Evolutionary conservation across 37 sponge, comb jelly and placozoan genomes (phyloP).

Genomic region (Sycon ciliatum): DNA sequence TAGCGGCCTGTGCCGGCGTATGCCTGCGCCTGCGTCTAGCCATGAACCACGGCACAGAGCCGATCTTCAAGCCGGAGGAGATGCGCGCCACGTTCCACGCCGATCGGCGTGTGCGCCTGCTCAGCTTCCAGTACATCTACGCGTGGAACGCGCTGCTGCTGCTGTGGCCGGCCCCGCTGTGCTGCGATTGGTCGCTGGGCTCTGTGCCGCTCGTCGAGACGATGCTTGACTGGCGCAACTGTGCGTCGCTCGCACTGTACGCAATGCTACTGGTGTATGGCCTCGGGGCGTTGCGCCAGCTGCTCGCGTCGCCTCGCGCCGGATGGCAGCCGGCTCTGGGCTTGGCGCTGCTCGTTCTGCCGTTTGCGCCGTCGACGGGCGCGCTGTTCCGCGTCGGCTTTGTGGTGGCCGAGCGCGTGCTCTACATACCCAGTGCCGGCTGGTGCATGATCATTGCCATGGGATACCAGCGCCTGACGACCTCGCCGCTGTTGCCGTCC

Average conservation of each 20-base stretch:
- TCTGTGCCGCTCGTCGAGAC: constrained; percentile 55
- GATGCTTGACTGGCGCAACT: constrained; percentile 44
- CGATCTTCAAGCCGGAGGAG: constrained; percentile 78
- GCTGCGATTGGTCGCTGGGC: constrained; percentile 88
- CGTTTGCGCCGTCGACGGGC: constrained; percentile 74
- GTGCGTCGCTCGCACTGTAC: constrained; percentile 44
- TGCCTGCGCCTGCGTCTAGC: constrained; percentile 54
- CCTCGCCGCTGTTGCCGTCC: too few species aligned
- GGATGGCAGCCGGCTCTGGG: too few species aligned
- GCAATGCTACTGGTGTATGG: constrained; percentile 9
- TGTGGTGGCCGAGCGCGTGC: constrained; percentile 76
- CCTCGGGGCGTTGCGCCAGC: constrained; percentile 5
- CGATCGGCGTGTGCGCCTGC: constrained; percentile 47
- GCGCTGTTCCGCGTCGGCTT: constrained; percentile 70
- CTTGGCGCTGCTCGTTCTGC: constrained; percentile 46
- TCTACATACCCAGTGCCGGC: constrained; percentile 78
- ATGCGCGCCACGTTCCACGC: constrained; percentile 61
- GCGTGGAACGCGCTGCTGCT: constrained; percentile 64
- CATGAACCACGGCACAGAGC: constrained; percentile 66
- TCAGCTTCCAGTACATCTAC: constrained; percentile 80
- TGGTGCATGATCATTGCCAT: constrained; percentile 54
- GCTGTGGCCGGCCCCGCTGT: constrained; percentile 59
- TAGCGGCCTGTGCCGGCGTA: constrained; percentile 19
- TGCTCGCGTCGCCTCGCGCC: too few species aligned
- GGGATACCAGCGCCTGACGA: constrained; percentile 30